These are phyloP conservation scores for Heterocephalus glaber DNA, from an alignment of 2,113 vertebrate genomes.

Conservation along the genomic window DNA sequence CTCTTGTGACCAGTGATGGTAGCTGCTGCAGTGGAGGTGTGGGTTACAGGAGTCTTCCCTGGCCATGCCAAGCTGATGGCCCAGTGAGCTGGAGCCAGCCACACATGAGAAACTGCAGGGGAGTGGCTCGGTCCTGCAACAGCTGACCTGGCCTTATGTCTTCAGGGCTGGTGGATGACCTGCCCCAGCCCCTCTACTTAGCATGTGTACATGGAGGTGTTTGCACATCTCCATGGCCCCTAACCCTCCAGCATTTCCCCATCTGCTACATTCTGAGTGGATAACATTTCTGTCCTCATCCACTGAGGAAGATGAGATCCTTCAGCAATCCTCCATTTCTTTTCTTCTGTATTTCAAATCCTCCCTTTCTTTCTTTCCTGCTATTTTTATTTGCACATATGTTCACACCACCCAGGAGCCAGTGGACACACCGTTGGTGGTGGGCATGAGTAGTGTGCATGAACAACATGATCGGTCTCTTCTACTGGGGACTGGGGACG, in stretches of 20 bases:
- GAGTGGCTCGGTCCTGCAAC: no score
- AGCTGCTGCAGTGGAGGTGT: background rate
- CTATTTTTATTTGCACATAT: background rate
- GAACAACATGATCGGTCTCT: background rate
- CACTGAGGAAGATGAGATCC: background rate
- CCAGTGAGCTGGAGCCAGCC: background rate
- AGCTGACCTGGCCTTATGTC: background rate
- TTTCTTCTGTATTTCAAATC: background rate
- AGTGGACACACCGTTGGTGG: background rate
- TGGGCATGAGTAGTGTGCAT: background rate
- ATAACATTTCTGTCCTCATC: background rate
- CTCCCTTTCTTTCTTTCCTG: background rate
- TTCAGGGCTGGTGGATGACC: background rate
- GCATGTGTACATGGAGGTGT: background rate
- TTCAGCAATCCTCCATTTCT: background rate
- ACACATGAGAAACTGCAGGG: background rate
- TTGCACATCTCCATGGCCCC: background rate
- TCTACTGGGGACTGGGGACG: no score
- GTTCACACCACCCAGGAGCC: background rate
- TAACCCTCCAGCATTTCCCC: background rate
- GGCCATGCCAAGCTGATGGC: fast-evolving
- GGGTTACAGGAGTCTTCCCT: background rate
- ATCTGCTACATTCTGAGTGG: background rate
- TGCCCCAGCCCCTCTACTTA: background rate
- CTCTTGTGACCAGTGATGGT: background rate